Conservation (phyloP, 2,113 vertebrate species). For the Asarcornis scutulata region DNA sequence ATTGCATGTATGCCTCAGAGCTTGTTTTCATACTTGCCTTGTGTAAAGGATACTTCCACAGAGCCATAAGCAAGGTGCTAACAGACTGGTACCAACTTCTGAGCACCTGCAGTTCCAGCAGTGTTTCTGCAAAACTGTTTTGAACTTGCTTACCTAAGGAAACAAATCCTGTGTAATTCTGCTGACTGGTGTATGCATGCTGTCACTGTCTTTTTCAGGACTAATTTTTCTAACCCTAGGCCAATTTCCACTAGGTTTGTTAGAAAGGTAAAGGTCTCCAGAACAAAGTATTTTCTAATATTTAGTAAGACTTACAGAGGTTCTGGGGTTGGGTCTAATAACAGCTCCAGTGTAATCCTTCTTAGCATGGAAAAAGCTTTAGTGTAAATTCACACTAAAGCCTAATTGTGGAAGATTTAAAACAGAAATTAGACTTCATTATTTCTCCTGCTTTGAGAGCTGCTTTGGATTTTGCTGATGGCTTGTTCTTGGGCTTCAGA, state of each 20-base stretch:
- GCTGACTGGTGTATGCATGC: background rate
- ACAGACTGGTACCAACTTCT: background rate
- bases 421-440: background rate
- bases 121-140: background rate
- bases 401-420: background rate
- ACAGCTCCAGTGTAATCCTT: background rate
- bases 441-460: background rate
- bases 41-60: background rate
- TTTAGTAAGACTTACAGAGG: background rate
- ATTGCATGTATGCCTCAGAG: background rate
- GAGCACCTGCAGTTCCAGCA: background rate
- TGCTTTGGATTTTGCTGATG: background rate
- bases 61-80: rapidly evolving
- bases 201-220: background rate
- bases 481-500: background rate
- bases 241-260: background rate
- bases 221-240: background rate
- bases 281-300: background rate
- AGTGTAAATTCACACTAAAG: background rate
- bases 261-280: background rate
- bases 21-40: background rate
- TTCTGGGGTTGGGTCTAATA: background rate
- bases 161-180: background rate
- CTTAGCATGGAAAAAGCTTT: background rate
- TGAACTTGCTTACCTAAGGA: background rate